These are phyloP conservation scores for Microcebus murinus DNA, from an alignment of 2,113 vertebrate species.

Conservation along the genomic window DNA sequence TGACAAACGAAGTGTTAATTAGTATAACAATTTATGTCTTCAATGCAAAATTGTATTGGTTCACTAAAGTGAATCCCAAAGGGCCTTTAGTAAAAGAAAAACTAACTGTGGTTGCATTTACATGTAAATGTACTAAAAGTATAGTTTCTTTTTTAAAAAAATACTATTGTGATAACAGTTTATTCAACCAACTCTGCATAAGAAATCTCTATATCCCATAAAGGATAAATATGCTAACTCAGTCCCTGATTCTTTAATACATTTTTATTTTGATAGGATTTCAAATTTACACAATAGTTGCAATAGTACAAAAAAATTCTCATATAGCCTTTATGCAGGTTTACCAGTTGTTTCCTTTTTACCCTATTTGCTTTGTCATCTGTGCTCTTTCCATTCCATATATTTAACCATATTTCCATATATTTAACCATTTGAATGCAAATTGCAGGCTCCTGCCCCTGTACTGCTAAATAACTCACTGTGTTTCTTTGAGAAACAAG, in stretches of 20 bases:
- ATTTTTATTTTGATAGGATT: slow-evolving; percentile 28
- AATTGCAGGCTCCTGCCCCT: background rate
- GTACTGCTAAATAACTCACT: background rate
- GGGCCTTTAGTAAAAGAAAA: background rate
- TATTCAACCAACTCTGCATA: background rate
- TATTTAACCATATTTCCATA: too few relatives aligned
- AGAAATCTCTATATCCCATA: background rate
- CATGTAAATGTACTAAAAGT: background rate
- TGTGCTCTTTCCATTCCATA: background rate
- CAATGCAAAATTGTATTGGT: background rate
- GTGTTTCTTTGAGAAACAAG: slow-evolving; percentile 13
- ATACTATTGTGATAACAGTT: background rate
- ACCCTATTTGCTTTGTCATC: background rate
- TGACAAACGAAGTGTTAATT: background rate
- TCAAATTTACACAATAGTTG: background rate
- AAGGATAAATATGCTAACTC: background rate
- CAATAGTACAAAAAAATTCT: background rate
- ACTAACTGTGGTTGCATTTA: background rate
- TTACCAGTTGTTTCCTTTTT: background rate
- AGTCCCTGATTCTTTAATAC: background rate
- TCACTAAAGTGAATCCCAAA: slow-evolving; percentile 17
- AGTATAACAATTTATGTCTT: background rate
- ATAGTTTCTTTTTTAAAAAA: background rate
- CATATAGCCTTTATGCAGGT: background rate
- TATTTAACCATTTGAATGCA: background rate